These are phyloP conservation scores for Cebuella pygmaea DNA, from an alignment of 2,797 vertebrate species.

Conservation along the genomic window DNA sequence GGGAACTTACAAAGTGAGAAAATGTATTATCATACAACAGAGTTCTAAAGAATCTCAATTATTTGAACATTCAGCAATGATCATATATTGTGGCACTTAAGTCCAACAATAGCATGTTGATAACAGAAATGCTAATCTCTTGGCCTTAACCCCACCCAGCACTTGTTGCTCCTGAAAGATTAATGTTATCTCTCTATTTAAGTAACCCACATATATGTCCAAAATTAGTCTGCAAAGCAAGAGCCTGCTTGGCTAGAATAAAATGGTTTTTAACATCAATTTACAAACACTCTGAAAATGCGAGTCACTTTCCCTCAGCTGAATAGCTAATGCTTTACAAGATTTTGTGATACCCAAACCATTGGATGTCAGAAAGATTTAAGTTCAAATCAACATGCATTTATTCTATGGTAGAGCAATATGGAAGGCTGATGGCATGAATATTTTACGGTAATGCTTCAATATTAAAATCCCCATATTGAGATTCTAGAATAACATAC, in stretches of 20 bases:
- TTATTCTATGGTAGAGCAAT: conserved; percentile 73
- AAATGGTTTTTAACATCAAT: conserved; percentile 81
- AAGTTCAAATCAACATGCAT: conserved; percentile 76
- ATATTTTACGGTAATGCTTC: conserved; percentile 75
- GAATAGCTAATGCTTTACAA: conserved; percentile 67
- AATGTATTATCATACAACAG: conserved; percentile 57
- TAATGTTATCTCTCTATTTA: conserved; percentile 91
- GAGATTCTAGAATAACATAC: conserved; percentile 72
- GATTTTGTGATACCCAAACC: conserved; percentile 69
- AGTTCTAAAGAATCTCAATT: conserved; percentile 77
- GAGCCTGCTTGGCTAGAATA: conserved; percentile 51
- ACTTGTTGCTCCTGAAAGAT: conserved; percentile 87
- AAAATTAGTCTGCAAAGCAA: conserved; percentile 87
- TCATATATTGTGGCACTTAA: conserved; percentile 66
- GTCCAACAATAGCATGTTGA: conserved; percentile 83
- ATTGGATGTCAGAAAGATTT: conserved; percentile 71
- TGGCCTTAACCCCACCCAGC: conserved; percentile 76
- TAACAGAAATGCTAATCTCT: conserved; percentile 86
- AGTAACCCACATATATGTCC: conserved; percentile 84
- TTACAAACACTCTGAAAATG: conserved; percentile 71
- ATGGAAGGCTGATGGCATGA: conserved; percentile 69
- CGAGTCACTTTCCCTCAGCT: conserved; percentile 55
- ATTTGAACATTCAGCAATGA: conserved; percentile 79
- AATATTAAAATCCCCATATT: conserved; percentile 77
- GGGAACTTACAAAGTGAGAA: conserved; percentile 43